Conservation (phyloP, 2,797 vertebrate species). For the Ctenosaura bakeri region DNA sequence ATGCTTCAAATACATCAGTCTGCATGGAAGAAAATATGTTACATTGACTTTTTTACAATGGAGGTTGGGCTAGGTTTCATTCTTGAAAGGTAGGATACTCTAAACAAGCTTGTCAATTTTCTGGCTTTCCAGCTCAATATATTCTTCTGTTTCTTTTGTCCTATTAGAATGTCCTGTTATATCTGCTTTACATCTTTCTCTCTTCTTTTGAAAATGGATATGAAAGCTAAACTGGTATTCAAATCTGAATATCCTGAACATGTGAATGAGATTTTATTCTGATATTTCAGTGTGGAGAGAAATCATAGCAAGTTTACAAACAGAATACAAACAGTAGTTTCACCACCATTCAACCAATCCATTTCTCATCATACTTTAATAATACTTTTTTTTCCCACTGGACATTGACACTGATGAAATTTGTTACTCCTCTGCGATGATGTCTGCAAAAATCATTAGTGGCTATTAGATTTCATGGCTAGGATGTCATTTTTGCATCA, state of each 20-base stretch:
- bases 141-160: not conserved
- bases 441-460: slow-evolving; percentile 40
- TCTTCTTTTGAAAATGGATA: not conserved
- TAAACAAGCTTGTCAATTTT: not conserved
- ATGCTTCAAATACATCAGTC: not conserved
- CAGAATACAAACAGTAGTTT: not conserved
- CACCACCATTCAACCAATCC: slow-evolving; percentile 18
- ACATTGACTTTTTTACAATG: not conserved
- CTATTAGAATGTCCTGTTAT: not conserved
- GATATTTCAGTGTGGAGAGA: not conserved
- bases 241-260: not conserved
- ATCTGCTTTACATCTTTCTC: not conserved
- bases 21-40: not conserved
- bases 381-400: slow-evolving; percentile 25
- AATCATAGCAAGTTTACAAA: not conserved
- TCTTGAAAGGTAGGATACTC: not conserved
- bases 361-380: slow-evolving; percentile 29
- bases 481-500: slow-evolving; percentile 11
- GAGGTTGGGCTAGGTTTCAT: not conserved
- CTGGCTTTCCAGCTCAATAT: not conserved
- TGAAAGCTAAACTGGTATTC: not conserved
- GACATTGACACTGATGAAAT: slow-evolving; percentile 39
- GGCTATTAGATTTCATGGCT: slow-evolving; percentile 10
- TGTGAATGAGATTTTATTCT: not conserved
- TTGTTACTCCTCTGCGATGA: slow-evolving; percentile 16